Conservation (phyloP, 1,140 invertebrate genomes). For the Mercenaria mercenaria region DNA sequence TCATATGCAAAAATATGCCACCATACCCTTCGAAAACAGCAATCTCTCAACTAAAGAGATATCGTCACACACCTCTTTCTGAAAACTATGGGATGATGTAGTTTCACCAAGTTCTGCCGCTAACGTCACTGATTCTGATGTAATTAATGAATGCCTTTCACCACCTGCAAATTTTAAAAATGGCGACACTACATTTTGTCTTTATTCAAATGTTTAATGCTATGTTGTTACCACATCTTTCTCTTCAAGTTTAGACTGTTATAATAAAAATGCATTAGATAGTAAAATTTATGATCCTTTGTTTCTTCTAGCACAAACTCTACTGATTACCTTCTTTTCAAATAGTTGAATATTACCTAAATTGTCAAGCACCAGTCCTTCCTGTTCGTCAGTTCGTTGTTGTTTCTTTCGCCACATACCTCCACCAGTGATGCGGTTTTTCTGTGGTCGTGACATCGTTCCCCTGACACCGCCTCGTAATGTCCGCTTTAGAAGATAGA, state of each 20-base stretch:
- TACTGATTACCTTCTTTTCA: too few relatives aligned
- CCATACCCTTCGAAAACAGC: too few relatives aligned
- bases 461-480: background rate
- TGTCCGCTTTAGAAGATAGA: background rate
- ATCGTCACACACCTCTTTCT: constrained; percentile 67
- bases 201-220: too few relatives aligned
- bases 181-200: too few relatives aligned
- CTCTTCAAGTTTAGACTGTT: too few relatives aligned
- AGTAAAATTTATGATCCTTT: too few relatives aligned
- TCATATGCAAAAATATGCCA: too few relatives aligned
- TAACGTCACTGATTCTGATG: constrained; percentile 52
- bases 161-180: background rate
- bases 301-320: too few relatives aligned
- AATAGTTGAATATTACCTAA: background rate
- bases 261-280: too few relatives aligned
- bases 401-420: constrained; percentile 2
- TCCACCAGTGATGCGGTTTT: background rate
- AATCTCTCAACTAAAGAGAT: too few relatives aligned
- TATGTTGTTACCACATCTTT: too few relatives aligned
- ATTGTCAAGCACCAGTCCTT: background rate
- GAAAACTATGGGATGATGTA: constrained; percentile 70
- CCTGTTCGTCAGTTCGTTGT: background rate
- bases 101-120: constrained; percentile 65
- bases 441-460: background rate
- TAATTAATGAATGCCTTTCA: background rate